phyloP scores from a whole-genome alignment of 2,797 vertebrate genomes.

The Xiphophorus birchmanni region DNA sequence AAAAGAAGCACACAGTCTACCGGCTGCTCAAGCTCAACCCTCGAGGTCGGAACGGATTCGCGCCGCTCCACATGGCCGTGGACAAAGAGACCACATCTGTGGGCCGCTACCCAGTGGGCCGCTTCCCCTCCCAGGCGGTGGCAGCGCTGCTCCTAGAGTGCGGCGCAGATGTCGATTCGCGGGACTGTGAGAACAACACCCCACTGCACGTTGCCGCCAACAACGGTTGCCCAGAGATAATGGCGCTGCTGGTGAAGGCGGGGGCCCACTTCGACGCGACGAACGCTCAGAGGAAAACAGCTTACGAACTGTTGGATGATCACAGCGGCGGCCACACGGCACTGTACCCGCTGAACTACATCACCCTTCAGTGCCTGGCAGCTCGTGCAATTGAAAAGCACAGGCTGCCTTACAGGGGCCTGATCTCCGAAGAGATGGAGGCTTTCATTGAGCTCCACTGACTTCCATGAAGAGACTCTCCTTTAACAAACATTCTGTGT shows the following conservation, averaged over 20 bases:
- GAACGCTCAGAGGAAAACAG: conserved; percentile 90
- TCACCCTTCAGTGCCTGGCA: conserved; percentile 97
- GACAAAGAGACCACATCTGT: conserved; percentile 93
- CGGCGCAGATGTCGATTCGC: conserved; percentile 91
- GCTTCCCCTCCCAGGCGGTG: conserved; percentile 90
- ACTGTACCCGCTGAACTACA: conserved; percentile 90
- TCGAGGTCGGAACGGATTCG: conserved; percentile 87
- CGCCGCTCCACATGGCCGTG: conserved; percentile 93
- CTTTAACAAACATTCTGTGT: conserved; percentile 13
- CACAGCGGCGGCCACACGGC: conserved; percentile 87
- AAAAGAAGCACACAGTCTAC: conserved; percentile 93
- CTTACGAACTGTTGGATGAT: conserved; percentile 92
- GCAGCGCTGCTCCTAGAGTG: conserved; percentile 90
- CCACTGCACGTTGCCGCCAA: conserved; percentile 90
- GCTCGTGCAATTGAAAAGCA: conserved; percentile 91
- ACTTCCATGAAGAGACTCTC: conserved; percentile 39
- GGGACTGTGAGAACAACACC: conserved; percentile 96
- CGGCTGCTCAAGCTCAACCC: conserved; percentile 92
- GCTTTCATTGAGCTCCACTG: conserved; percentile 96
- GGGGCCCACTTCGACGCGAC: conserved; percentile 94
- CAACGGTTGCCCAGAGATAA: conserved; percentile 89
- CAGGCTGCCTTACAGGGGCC: conserved; percentile 94
- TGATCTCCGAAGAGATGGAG: conserved; percentile 95
- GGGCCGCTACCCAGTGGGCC: conserved; percentile 92
- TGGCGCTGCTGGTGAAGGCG: conserved; percentile 87